Percentiles rank a stretch among this genome's conserved stretches.
These are phyloP conservation scores for Drosophila seguyi DNA, from an alignment of 1,140 invertebrate genomes.

Conservation along the genomic window DNA sequence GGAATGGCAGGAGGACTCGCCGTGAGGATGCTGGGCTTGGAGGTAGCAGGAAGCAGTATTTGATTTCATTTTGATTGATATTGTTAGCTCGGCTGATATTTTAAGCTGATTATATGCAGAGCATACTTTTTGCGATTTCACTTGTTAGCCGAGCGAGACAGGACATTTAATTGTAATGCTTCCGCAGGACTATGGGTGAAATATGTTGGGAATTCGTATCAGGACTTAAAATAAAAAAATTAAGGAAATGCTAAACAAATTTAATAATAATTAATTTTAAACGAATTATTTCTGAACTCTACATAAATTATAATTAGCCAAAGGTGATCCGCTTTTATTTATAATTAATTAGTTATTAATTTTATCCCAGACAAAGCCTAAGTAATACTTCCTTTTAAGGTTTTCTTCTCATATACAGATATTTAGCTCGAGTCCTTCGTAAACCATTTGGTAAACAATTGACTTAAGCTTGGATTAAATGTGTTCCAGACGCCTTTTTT, in stretches of 20 bases:
- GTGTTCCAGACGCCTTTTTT: not conserved
- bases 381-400: not conserved
- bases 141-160: constrained; percentile 9
- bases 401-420: not conserved
- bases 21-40: not conserved
- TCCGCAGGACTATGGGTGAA: not conserved
- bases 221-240: not conserved
- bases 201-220: not conserved
- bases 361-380: rapidly evolving
- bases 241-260: not conserved
- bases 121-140: constrained; percentile 17
- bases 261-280: not conserved
- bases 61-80: constrained; percentile 77
- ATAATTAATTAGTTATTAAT: not conserved
- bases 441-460: not conserved
- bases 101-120: constrained; percentile 66
- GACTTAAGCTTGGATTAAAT: not conserved
- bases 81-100: constrained; percentile 66
- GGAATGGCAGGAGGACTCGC: not conserved
- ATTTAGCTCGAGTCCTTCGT: not conserved
- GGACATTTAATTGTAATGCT: constrained; percentile 17
- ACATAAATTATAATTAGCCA: not conserved
- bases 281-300: not conserved
- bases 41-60: constrained; percentile 25
- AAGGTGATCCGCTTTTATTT: not conserved